A percentile compares a stretch with the other conserved stretches of the same genome.
These are phyloP conservation scores for Phytoseiulus persimilis DNA, from an alignment of 2,888 invertebrate genomes.

Conservation along the genomic window DNA sequence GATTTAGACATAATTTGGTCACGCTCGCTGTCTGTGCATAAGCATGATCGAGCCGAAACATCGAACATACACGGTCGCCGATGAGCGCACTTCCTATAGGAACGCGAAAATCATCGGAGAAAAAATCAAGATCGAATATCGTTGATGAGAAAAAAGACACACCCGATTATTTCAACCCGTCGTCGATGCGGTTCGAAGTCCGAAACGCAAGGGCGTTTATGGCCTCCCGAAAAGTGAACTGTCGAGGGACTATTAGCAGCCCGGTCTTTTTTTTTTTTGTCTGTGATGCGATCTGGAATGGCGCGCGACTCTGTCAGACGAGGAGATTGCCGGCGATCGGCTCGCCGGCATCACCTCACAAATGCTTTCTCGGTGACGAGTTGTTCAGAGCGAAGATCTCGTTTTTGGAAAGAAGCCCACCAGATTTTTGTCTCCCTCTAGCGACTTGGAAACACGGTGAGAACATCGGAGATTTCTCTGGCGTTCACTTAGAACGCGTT, in stretches of 20 bases:
- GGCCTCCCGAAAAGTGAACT: background rate
- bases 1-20: background rate
- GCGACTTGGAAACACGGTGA: no score
- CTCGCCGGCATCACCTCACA: background rate
- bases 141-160: constrained; percentile 5
- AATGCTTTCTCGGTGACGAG: no score
- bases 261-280: background rate
- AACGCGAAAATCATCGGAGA: background rate
- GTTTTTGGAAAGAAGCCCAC: no score
- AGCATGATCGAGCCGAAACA: background rate
- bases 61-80: background rate
- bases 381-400: no score
- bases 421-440: no score
- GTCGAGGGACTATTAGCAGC: background rate
- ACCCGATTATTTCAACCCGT: background rate
- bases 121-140: background rate
- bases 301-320: background rate
- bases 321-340: background rate
- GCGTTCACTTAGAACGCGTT: background rate
- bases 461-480: background rate
- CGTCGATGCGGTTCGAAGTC: background rate
- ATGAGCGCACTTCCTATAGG: background rate
- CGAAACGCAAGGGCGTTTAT: background rate
- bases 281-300: background rate
- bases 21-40: background rate